Evolutionary conservation across 2,113 vertebrate genomes (phyloP).

Genomic region (Acrocephalus arundinaceus): DNA sequence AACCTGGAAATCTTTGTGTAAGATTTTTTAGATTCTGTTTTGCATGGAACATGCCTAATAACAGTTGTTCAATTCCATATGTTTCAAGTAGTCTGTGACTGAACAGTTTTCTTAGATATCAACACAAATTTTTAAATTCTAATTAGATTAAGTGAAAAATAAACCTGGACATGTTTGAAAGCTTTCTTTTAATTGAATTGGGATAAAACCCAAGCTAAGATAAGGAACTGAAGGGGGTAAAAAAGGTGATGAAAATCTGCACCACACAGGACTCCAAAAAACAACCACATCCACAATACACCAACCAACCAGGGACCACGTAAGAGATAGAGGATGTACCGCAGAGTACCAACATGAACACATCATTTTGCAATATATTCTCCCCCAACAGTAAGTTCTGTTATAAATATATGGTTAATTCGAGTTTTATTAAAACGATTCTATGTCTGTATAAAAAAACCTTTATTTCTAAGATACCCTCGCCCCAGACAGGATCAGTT

Average conservation of each 20-base stretch:
- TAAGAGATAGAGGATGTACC: not conserved
- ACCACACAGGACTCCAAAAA: not conserved
- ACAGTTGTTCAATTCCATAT: not conserved
- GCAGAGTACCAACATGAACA: not conserved
- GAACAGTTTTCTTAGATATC: not conserved
- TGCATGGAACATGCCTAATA: not conserved
- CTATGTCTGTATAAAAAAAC: no score
- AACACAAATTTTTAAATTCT: not conserved
- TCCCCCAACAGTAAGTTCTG: not conserved
- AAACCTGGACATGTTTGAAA: not conserved
- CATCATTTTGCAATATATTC: not conserved
- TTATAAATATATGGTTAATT: no score
- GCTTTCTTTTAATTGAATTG: not conserved
- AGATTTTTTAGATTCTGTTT: not conserved
- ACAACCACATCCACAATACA: not conserved
- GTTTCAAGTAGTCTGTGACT: not conserved
- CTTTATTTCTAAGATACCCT: no score
- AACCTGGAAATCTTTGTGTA: not conserved
- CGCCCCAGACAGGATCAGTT: no score
- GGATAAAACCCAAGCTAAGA: not conserved
- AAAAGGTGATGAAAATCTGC: not conserved
- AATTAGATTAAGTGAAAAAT: not conserved
- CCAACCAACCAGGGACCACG: rapidly evolving
- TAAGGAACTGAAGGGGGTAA: not conserved
- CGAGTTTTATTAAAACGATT: no score